phyloP scores from a whole-genome alignment of 2,113 vertebrate species.

The Bombycilla garrulus region DNA sequence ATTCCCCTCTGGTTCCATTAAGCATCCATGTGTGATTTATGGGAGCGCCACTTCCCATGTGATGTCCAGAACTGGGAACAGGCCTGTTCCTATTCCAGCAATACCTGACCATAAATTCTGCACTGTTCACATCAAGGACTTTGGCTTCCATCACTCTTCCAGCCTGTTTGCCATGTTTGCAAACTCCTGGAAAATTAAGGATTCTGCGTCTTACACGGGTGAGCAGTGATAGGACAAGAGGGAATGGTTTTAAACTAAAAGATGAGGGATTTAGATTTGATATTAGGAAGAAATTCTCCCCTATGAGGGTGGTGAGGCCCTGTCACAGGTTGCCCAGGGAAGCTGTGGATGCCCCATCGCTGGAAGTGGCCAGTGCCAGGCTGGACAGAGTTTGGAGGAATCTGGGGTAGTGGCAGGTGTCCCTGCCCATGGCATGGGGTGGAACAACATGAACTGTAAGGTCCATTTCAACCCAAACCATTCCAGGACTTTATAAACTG shows the following conservation, averaged over 20 bases:
- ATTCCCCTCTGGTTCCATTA: background rate
- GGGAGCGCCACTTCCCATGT: background rate
- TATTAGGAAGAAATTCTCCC: background rate
- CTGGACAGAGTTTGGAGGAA: background rate
- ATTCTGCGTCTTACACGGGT: accelerated
- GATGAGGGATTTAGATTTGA: background rate
- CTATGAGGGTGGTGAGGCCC: too few species aligned
- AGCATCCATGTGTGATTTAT: background rate
- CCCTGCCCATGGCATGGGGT: background rate
- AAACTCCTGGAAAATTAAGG: background rate
- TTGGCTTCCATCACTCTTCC: background rate
- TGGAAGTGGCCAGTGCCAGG: background rate
- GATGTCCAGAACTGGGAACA: background rate
- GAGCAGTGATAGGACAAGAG: background rate
- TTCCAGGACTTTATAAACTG: background rate
- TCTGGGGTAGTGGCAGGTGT: background rate
- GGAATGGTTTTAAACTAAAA: background rate
- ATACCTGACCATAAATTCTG: background rate
- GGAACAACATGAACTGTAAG: background rate
- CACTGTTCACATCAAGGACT: background rate
- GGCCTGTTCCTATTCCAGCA: background rate
- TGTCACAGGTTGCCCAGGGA: background rate
- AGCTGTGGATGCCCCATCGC: background rate
- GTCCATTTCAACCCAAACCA: background rate
- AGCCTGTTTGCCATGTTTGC: background rate